A percentile compares a stretch with the other conserved stretches of the same genome.
phyloP scores from a whole-genome alignment of 2,797 vertebrate genomes.

The Heliangelus exortis region DNA sequence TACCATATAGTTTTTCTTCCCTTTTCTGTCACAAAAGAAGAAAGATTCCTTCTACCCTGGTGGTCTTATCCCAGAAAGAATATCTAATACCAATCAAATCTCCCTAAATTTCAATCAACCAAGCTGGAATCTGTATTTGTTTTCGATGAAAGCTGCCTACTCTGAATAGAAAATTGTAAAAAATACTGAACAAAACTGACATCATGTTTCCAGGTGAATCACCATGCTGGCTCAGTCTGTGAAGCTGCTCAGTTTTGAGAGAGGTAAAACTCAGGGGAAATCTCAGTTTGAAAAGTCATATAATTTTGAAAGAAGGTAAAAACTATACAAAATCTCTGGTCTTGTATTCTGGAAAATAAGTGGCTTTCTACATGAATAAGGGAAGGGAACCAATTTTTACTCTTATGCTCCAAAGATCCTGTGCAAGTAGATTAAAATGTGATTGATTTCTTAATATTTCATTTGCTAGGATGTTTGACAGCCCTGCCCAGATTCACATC shows the following conservation, averaged over 20 bases:
- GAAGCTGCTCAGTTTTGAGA: background rate
- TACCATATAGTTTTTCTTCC: background rate
- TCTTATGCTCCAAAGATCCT: background rate
- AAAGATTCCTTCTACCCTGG: background rate
- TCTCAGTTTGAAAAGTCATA: background rate
- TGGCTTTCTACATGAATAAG: background rate
- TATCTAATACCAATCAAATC: background rate
- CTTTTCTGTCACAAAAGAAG: background rate
- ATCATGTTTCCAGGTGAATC: background rate
- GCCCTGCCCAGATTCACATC: conserved; percentile 40
- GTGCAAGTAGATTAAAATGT: conserved; percentile 29
- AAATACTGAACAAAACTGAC: background rate
- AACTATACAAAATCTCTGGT: background rate
- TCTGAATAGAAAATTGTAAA: conserved; percentile 20
- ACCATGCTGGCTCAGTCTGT: background rate
- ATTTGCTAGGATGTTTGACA: conserved; percentile 44
- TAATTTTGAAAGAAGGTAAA: background rate
- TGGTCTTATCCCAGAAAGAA: background rate
- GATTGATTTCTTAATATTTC: conserved; percentile 56
- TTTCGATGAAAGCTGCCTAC: background rate
- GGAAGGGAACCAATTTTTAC: background rate
- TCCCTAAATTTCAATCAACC: background rate
- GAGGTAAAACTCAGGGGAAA: conserved; percentile 16
- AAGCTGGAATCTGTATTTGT: background rate
- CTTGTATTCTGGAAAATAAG: background rate